Percentiles rank a stretch among this genome's conserved stretches.
phyloP scores from a whole-genome alignment of 2,888 invertebrate species.

The Apeira syringaria region DNA sequence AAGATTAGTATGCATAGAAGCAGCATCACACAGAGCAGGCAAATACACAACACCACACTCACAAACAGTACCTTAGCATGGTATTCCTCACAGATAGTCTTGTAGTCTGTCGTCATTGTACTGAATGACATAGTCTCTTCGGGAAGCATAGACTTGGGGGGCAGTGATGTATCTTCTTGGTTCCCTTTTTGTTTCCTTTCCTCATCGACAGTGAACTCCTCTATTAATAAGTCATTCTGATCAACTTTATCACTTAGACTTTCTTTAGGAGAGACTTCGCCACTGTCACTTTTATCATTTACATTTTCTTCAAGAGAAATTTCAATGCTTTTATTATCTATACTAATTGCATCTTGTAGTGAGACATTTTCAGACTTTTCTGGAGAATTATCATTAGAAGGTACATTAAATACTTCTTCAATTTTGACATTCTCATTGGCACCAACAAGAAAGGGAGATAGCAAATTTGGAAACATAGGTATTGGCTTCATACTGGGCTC shows the following conservation, averaged over 20 bases:
- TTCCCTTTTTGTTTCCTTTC: constrained; percentile 49
- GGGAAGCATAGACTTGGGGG: constrained; percentile 62
- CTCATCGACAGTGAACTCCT: constrained; percentile 66
- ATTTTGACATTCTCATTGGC: constrained; percentile 52
- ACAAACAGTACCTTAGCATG: constrained; percentile 84
- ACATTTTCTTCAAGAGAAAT: constrained; percentile 47
- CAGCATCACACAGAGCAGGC: constrained; percentile 22
- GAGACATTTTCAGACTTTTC: constrained; percentile 7
- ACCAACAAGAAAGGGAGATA: constrained; percentile 69
- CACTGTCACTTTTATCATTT: constrained; percentile 60
- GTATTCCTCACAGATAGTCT: constrained; percentile 88
- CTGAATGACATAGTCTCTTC: constrained; percentile 77
- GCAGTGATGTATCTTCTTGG: constrained; percentile 45
- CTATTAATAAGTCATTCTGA: constrained; percentile 63
- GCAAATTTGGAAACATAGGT: constrained; percentile 61
- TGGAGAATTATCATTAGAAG: constrained; percentile 34
- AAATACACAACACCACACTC: constrained; percentile 35
- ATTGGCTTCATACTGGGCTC: constrained; percentile 52
- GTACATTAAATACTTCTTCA: constrained; percentile 52
- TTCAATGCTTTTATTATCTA: constrained; percentile 21
- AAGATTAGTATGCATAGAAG: constrained; percentile 36
- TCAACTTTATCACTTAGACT: constrained; percentile 51
- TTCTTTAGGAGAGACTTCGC: constrained; percentile 9
- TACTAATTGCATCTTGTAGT: constrained; percentile 19
- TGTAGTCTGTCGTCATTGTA: constrained; percentile 87